phyloP scores from a whole-genome alignment of 2,113 vertebrate genomes.

The Lepisosteus osseus region DNA sequence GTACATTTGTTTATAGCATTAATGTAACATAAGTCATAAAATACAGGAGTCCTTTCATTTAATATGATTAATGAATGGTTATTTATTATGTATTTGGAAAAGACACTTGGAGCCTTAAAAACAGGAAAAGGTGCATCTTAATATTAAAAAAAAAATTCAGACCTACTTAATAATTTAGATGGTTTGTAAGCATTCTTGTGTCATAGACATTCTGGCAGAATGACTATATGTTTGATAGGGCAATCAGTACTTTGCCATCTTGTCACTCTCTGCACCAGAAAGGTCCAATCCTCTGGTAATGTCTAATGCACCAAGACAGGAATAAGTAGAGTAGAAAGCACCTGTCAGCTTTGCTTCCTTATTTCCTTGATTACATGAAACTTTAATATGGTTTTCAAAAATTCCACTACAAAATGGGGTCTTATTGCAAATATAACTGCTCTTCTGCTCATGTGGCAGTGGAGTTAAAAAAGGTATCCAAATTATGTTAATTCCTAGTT shows the following conservation, averaged over 20 bases:
- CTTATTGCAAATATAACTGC: conserved; percentile 69
- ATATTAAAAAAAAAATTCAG: too few species aligned
- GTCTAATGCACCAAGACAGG: conserved; percentile 91
- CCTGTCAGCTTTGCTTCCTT: conserved; percentile 92
- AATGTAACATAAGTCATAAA: too few species aligned
- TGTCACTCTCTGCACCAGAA: conserved; percentile 57
- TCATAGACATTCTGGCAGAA: conserved; percentile 8
- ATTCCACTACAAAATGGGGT: conserved; percentile 78
- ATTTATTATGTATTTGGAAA: too few species aligned
- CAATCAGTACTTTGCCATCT: conserved; percentile 67
- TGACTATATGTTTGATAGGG: conserved; percentile 62
- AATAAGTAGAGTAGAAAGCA: conserved; percentile 97
- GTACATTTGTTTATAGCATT: too few species aligned
- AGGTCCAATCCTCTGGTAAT: conserved; percentile 68
- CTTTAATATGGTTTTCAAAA: conserved; percentile 93
- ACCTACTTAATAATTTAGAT: conserved; percentile 13
- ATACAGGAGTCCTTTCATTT: too few species aligned
- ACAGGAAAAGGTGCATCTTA: too few species aligned
- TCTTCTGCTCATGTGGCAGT: conserved; percentile 53
- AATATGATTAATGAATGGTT: too few species aligned
- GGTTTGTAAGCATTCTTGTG: background rate
- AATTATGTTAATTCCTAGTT: conserved; percentile 21
- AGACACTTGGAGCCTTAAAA: too few species aligned
- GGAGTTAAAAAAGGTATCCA: conserved; percentile 66
- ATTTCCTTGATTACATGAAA: conserved; percentile 97